Base-by-base conservation (phyloP, 2,113 vertebrate genomes). In the Muntiacus muntjak region DNA sequence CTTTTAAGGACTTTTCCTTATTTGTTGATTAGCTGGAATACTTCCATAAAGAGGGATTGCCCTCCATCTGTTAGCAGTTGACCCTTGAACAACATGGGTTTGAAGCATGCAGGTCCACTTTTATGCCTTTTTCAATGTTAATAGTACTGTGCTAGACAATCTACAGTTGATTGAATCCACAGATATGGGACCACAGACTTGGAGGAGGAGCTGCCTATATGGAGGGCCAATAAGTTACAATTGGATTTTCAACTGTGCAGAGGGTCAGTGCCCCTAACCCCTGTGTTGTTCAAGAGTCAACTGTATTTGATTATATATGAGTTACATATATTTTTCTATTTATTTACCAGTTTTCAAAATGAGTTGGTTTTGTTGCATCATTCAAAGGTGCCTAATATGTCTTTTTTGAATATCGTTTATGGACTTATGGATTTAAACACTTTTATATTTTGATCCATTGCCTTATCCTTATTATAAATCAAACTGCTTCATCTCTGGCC, bases 301-400 rank as follows among this genome's bases (percentile, higher is more conserved):
- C 10, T 81, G 47, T 92, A 91, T 92, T 94, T 96, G 30, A 30
- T 83, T 93, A 50, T 82, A 52, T 74, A 74, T 40, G 40, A 89
- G 11, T 85, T 92, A 82, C 1, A 55, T 94, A 45, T 60, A 19
- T n/a, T 92, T 97, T 94, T 76, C 87, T 40, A 11, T 52, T 92
- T 92, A 7, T 76, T 92, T 94, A 58, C 67, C 45, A 74, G 17
- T 94, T 97, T 97, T 78, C 52, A 94, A 96, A 92, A 50, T 76
- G 52, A 81, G n/a, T 95, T 89, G 58, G 16, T 91, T 96, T 95
- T 87, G 21, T 92, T 89, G 45, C 57, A 85, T 84, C 25, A 83
- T 92, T 64, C 40, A 79, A 85, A 96, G 6, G 43, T 93, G 62
- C 97, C 54, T 62, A 95, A 21, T 87, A 81, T 12, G 3, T 92